Conservation (phyloP, 1,140 invertebrate genomes). For the Ridgeia piscesae region DNA sequence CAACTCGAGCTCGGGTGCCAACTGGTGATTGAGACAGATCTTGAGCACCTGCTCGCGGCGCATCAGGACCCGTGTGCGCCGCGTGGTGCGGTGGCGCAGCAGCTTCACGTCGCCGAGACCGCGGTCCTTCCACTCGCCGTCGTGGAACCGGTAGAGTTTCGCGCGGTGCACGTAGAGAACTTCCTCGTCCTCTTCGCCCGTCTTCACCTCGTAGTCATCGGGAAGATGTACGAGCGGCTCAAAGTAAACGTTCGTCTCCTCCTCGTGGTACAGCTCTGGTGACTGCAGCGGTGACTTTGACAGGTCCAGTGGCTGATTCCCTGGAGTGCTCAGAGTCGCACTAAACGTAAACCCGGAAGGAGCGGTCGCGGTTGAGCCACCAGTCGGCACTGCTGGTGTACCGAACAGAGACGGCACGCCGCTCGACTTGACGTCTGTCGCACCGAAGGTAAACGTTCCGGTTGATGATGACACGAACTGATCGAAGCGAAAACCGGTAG, state of each 20-base stretch:
- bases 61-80: slow-evolving; percentile 46
- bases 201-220: slow-evolving; percentile 71
- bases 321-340: neutral
- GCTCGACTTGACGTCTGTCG: neutral
- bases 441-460: neutral
- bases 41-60: slow-evolving; percentile 52
- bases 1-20: slow-evolving; percentile 47
- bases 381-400: neutral
- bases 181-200: slow-evolving; percentile 81
- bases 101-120: slow-evolving; percentile 57
- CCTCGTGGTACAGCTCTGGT: slow-evolving; percentile 55
- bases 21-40: slow-evolving; percentile 58
- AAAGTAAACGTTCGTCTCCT: slow-evolving; percentile 77
- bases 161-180: slow-evolving; percentile 61
- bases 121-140: slow-evolving; percentile 55
- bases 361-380: neutral
- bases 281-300: neutral
- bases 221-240: slow-evolving; percentile 83
- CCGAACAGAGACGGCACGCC: neutral
- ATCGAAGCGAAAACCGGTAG: neutral
- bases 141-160: slow-evolving; percentile 52
- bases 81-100: slow-evolving; percentile 59
- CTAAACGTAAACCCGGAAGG: neutral
- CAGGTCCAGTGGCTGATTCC: neutral
- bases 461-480: neutral